Evolutionary conservation across 2,888 invertebrate genomes (phyloP).

Genomic region (Nymphalis c-album): DNA sequence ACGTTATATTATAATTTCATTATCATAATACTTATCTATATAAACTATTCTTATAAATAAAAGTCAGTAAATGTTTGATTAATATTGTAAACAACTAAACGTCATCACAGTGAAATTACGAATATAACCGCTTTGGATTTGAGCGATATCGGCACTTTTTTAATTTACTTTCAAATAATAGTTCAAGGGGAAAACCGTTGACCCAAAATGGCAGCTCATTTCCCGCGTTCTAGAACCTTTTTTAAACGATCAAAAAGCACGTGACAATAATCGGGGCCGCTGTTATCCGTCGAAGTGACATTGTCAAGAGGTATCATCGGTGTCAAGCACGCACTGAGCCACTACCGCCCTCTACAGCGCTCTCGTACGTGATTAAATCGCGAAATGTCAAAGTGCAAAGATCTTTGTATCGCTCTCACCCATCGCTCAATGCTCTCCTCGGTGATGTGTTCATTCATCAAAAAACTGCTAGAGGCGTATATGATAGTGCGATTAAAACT

Average conservation of each 20-base stretch:
- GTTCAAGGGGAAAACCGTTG: slow-evolving; percentile 17
- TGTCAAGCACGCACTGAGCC: slow-evolving; percentile 65
- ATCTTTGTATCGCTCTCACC: slow-evolving; percentile 61
- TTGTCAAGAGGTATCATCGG: slow-evolving; percentile 65
- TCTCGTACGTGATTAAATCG: slow-evolving; percentile 79
- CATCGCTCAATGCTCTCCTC: slow-evolving; percentile 64
- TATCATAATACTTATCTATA: slow-evolving; percentile 2
- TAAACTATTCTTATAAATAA: neutral
- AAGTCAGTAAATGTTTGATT: neutral
- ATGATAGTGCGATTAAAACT: slow-evolving; percentile 39
- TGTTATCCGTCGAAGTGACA: slow-evolving; percentile 61
- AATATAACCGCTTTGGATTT: neutral
- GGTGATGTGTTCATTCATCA: slow-evolving; percentile 74
- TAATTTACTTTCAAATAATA: neutral
- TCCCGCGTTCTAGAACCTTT: slow-evolving; percentile 29
- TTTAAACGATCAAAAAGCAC: slow-evolving; percentile 36
- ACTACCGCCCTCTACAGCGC: slow-evolving; percentile 55
- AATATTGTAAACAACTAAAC: neutral
- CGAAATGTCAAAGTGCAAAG: slow-evolving; percentile 81
- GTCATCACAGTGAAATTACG: neutral
- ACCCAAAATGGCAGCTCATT: slow-evolving; percentile 34
- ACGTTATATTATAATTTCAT: slow-evolving; percentile 16
- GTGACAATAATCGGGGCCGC: slow-evolving; percentile 46
- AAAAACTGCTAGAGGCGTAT: slow-evolving; percentile 58
- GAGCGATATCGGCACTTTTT: neutral